These are phyloP conservation scores for Engystomops pustulosus DNA, from an alignment of 2,113 vertebrate species.

Conservation along the genomic window DNA sequence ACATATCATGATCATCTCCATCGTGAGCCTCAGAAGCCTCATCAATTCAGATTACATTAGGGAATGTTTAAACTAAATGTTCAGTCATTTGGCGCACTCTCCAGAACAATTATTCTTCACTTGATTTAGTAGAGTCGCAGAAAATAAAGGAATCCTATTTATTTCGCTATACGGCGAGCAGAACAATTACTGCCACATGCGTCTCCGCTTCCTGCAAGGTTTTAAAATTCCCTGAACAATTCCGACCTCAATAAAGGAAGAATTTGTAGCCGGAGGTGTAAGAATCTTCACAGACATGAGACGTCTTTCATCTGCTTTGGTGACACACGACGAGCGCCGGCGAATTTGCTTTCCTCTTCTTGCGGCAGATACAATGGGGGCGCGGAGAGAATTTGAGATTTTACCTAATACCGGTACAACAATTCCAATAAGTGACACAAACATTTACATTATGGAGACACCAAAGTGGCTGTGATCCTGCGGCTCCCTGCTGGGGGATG, in stretches of 20 bases:
- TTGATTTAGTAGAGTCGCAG: constrained; percentile 75
- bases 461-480: not conserved
- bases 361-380: constrained; percentile 35
- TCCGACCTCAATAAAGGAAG: constrained; percentile 50
- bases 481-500: not conserved
- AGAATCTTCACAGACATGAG: constrained; percentile 49
- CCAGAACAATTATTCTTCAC: constrained; percentile 74
- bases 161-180: constrained; percentile 43
- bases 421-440: constrained; percentile 35
- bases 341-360: constrained; percentile 4
- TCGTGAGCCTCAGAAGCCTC: constrained; percentile 69
- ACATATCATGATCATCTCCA: constrained; percentile 71
- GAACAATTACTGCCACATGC: constrained; percentile 57
- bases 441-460: constrained; percentile 39
- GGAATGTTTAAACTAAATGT: constrained; percentile 74
- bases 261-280: constrained; percentile 48
- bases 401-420: not conserved
- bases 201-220: constrained; percentile 45
- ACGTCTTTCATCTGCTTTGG: constrained; percentile 49
- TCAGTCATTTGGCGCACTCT: constrained; percentile 70
- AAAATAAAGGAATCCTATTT: constrained; percentile 69
- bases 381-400: not conserved
- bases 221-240: constrained; percentile 43
- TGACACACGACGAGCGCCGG: constrained; percentile 4
- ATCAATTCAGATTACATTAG: constrained; percentile 76